Evolutionary conservation across 2,888 invertebrate species (phyloP), one percentile per base, ranked within the genome.

Genomic region (Malacosoma neustria): DNA sequence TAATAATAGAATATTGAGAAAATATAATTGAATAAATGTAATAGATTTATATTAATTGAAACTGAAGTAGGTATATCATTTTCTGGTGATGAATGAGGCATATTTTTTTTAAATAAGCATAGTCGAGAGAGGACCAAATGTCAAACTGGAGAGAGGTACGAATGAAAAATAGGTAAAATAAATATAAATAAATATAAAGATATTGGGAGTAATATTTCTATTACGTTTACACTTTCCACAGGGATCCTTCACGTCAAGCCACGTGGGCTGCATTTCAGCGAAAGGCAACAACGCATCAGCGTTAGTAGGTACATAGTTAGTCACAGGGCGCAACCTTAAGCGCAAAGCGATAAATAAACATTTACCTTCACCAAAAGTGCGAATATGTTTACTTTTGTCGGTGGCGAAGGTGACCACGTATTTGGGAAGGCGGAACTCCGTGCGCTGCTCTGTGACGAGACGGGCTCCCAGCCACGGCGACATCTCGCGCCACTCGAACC

Each of bases 281-380:
- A 46, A 50, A 54, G 61, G 66, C 69, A 56, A 65, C 62, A 66
- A 57, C 61, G 70, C 71, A 48, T 49, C 59, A 64, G 70, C 64
- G 48, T 70, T 71, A 73, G 67, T 69, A 56, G 64, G 58, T 66
- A 68, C 61, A 61, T 65, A 64, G 62, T 74, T 71, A 71, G 59
- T 59, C 64, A 68, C 61, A 54, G 63, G 63, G 72, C 74, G 74
- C 79, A 74, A 74, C 76, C 76, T 61, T 42, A 80, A 77, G 81
- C 76, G 72, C 74, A 71, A 80, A 84, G 84, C 80, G 71, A 75
- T 76, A 76, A 82, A 72, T 80, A 67, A 76, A 80, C 77, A 77
- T 80, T 81, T 85, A 89, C 89, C 89, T 87, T 89, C 89, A 68
- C 89, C 89, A 76, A 88, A 89, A 74, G 84, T 87, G 66, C 88